Conservation (phyloP, 2,797 vertebrate species). For the Danio jaintianensis region DNA sequence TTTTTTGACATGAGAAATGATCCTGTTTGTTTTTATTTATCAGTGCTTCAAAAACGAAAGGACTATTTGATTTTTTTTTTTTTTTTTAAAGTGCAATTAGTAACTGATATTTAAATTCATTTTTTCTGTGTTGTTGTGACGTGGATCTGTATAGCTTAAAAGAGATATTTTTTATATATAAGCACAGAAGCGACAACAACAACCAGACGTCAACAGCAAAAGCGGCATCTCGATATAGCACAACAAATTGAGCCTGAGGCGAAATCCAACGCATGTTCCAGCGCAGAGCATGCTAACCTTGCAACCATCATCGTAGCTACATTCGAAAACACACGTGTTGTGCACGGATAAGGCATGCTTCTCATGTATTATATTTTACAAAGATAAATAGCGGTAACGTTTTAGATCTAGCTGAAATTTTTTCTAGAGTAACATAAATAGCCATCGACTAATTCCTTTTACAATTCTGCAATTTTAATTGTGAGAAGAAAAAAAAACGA, state of each 20-base stretch:
- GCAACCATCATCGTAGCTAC: constrained; percentile 61
- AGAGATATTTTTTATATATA: constrained; percentile 74
- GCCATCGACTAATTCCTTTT: constrained; percentile 56
- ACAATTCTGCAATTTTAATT: constrained; percentile 36
- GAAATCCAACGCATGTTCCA: constrained; percentile 68
- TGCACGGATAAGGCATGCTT: constrained; percentile 72
- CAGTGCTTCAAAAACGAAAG: constrained; percentile 73
- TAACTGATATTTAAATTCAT: constrained; percentile 78
- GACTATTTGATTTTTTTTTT: constrained; percentile 74
- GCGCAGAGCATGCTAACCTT: constrained; percentile 65
- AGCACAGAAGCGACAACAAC: constrained; percentile 69
- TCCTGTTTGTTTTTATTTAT: constrained; percentile 68
- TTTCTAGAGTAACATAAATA: constrained; percentile 58
- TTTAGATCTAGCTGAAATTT: constrained; percentile 52
- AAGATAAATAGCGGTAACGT: constrained; percentile 58
- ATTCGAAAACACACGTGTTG: constrained; percentile 61
- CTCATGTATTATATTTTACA: constrained; percentile 70
- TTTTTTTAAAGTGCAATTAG: constrained; percentile 83
- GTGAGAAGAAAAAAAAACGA: background rate
- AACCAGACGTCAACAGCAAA: constrained; percentile 59
- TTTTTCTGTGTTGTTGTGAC: constrained; percentile 75
- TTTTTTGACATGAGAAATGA: constrained; percentile 65
- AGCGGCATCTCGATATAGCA: constrained; percentile 70
- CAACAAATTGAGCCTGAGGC: constrained; percentile 62
- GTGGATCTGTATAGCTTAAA: constrained; percentile 74